Base-by-base conservation (phyloP, 2,888 invertebrate genomes). In the Leptopterna dolabrata region DNA sequence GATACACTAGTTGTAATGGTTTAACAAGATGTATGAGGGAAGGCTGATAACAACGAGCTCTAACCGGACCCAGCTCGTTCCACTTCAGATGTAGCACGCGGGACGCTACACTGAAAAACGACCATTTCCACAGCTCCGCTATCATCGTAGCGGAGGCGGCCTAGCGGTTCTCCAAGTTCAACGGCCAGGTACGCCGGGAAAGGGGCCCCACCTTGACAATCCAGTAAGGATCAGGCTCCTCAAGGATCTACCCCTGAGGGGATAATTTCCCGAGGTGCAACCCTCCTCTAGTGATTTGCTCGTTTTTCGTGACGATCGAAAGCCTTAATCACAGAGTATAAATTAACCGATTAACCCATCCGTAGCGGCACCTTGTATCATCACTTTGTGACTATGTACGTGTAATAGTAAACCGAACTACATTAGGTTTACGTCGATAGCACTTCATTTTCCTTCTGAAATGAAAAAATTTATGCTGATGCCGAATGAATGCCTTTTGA, bases 101-200 rank as follows among this genome's bases (percentile, higher is more conserved):
- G 51, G n/a, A n/a, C 14, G 19, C 19, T 24, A 63, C 24, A 36
- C 24, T 24, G 63, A 63, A 63, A 55, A 63, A 63, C 63, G 63
- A 27, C 63, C 63, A 4, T 63, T 63, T 63, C 63, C 24, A 63
- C 63, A 63, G 24, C 63, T 63, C 24, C 63, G 63, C 63, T 63
- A 63, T 63, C 63, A 63, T 63, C 63, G 24, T 63, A 63, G 63
- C 63, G 63, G 63, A 63, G 63, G 63, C 63, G 63, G 63, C 24
- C 11, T 63, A 63, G 24, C 63, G 63, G 63, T 63, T 63, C 24
- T 19, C 36, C 7, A 63, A 63, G 63, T 63, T 63, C 63, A 63
- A 63, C 63, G 63, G 24, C 63, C 63, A 63, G 63, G 24, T 63
- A 63, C 63, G 24, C 63, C 11, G 19, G 27, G 7, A 36, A 36